Evolutionary conservation across 2,888 invertebrate genomes (phyloP), one percentile per base, ranked within the genome.

Genomic region (Pollenia labialis): DNA sequence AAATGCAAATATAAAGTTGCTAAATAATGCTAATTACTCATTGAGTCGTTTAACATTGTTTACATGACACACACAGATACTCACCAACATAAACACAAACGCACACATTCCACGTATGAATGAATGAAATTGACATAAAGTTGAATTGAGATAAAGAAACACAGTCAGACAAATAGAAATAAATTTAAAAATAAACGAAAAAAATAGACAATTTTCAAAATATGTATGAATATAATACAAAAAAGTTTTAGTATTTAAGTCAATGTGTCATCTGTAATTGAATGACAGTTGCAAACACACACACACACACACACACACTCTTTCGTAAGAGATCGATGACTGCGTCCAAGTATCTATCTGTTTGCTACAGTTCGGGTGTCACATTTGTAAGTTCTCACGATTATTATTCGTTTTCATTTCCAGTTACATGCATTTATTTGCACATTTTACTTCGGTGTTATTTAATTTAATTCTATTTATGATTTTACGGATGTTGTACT

Each of bases 21-120:
- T 85, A 80, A 88, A 88, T 82, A 82, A 69, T 79, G 81, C 88
- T 85, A 88, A 88, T 88, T 88, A 86, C 85, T 86, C 86, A 86
- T 88, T 88, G 84, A 85, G 48, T 81, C 81, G 80, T 88, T 81
- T 79, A 85, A 68, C 62, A 74, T 66, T 87, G 64, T 87, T 76
- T 76, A 81, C 71, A 56, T 74, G 60, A 60, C 62, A 75, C 46
- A 32, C 16, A 68, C 12, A 66, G 3, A 44, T 12, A 40, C 32
- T 44, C 32, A 56, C 12, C 32, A 46, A 56, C 12, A 58, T 46
- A 48, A 6, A 40, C 16, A n/a, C 12, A 32, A 12, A 11, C 16
- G 42, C 32, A 18, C 32, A 18, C 9, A 46, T 12, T n/a, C 18
- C 9, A 52, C 4, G 10, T 12, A 3, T 48, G 8, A 46, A 40